These are phyloP conservation scores for Microchirus variegatus DNA, from an alignment of 2,797 vertebrate species.

Conservation along the genomic window DNA sequence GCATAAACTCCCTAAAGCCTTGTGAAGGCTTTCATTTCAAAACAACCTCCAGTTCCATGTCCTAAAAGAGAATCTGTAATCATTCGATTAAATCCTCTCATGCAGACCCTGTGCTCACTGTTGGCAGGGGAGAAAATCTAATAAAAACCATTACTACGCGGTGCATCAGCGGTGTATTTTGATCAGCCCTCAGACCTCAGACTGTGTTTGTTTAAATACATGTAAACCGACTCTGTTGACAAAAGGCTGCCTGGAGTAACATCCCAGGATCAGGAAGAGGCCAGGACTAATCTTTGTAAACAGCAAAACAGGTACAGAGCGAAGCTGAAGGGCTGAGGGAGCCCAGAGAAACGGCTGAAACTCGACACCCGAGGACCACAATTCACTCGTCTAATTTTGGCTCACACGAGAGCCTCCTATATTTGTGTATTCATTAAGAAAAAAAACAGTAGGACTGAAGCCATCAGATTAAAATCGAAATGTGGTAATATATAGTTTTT, in stretches of 20 bases:
- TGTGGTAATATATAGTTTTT: no score
- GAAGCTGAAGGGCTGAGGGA: background rate
- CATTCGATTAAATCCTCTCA: conserved; percentile 54
- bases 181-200: conserved; percentile 33
- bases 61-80: conserved; percentile 41
- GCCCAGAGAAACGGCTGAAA: conserved; percentile 15
- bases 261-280: conserved; percentile 18
- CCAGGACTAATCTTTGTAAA: conserved; percentile 15
- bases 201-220: conserved; percentile 27
- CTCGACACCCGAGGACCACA: conserved; percentile 33
- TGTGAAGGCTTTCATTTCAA: conserved; percentile 23
- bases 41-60: conserved; percentile 39
- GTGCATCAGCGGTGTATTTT: conserved; percentile 35
- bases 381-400: conserved; percentile 17
- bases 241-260: conserved; percentile 26
- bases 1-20: conserved; percentile 5
- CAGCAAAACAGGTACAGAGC: conserved; percentile 3
- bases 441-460: conserved; percentile 4
- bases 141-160: conserved; percentile 52
- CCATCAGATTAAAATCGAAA: no score
- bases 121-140: conserved; percentile 50
- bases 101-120: conserved; percentile 43
- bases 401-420: conserved; percentile 6
- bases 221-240: conserved; percentile 17
- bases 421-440: background rate